Conservation (phyloP, 2,797 vertebrate species). For the Miichthys miiuy region DNA sequence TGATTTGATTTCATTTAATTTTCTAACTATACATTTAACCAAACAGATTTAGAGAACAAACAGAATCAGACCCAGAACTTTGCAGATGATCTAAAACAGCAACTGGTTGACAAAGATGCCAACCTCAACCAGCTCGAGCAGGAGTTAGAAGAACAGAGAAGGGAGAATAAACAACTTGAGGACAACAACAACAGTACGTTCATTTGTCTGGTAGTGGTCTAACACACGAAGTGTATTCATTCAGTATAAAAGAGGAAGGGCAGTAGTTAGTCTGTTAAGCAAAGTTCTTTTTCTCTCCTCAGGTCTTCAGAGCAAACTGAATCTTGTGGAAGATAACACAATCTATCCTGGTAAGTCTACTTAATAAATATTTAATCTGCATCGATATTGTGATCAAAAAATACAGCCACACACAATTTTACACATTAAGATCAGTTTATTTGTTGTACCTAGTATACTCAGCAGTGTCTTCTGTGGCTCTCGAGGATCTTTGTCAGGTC, state of each 20-base stretch:
- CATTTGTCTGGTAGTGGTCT: background rate
- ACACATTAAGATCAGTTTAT: background rate
- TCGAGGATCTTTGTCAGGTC: background rate
- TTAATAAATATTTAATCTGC: background rate
- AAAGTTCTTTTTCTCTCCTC: constrained; percentile 24
- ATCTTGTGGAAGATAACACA: accelerated
- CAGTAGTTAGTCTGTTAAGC: background rate
- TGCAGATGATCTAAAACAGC: background rate
- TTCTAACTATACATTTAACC: background rate
- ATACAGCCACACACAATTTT: background rate
- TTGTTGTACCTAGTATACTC: background rate
- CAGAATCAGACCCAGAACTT: background rate
- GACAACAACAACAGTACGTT: background rate
- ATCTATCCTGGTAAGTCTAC: constrained; percentile 50
- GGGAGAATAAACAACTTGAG: background rate
- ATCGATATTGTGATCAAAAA: background rate
- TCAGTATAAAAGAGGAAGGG: background rate
- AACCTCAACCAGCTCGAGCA: background rate
- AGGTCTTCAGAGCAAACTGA: constrained; percentile 22
- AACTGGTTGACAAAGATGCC: constrained; percentile 1
- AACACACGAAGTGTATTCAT: background rate
- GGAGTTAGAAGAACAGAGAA: background rate
- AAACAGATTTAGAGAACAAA: constrained; percentile 24
- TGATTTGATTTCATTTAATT: background rate
- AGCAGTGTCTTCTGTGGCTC: background rate